Percentiles rank a stretch among this genome's conserved stretches.
Conservation (phyloP, 2,888 invertebrate species). For the Drosophila mettleri region DNA sequence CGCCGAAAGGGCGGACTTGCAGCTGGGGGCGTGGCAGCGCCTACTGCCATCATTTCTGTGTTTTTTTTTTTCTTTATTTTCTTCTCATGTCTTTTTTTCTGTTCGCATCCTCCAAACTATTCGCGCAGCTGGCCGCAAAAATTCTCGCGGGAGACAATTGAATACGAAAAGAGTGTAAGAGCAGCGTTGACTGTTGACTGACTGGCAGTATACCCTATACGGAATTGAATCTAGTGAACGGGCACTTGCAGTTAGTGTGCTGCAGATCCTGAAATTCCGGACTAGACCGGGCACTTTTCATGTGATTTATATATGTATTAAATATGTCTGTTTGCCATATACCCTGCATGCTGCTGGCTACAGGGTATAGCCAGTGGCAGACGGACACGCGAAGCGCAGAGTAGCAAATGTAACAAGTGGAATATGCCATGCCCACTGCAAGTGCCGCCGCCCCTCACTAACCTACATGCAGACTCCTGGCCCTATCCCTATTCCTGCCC, state of each 20-base stretch:
- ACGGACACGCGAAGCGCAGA: conserved; percentile 10
- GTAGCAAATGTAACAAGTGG: conserved; percentile 60
- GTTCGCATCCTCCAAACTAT: conserved; percentile 11
- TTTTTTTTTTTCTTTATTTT: neutral
- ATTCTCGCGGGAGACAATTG: conserved; percentile 75
- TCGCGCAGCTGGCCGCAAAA: conserved; percentile 56
- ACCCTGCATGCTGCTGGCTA: neutral
- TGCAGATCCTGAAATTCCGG: too few relatives aligned
- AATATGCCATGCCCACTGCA: conserved; percentile 12
- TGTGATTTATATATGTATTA: too few relatives aligned
- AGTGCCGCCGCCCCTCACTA: neutral
- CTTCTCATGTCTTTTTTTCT: neutral
- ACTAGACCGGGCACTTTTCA: too few relatives aligned
- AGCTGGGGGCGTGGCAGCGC: conserved; percentile 1
- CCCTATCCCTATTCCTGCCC: too few relatives aligned
- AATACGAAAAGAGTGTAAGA: conserved; percentile 42
- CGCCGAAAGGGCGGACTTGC: neutral
- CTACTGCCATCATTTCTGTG: conserved; percentile 9
- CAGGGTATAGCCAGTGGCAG: conserved; percentile 8
- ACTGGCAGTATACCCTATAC: neutral
- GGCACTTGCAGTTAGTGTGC: too few relatives aligned
- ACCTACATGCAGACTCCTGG: too few relatives aligned
- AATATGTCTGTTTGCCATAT: neutral
- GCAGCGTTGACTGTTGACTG: neutral
- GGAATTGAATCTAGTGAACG: too few relatives aligned